Base-by-base conservation (phyloP, 2,113 vertebrate species). In the Daubentonia madagascariensis region DNA sequence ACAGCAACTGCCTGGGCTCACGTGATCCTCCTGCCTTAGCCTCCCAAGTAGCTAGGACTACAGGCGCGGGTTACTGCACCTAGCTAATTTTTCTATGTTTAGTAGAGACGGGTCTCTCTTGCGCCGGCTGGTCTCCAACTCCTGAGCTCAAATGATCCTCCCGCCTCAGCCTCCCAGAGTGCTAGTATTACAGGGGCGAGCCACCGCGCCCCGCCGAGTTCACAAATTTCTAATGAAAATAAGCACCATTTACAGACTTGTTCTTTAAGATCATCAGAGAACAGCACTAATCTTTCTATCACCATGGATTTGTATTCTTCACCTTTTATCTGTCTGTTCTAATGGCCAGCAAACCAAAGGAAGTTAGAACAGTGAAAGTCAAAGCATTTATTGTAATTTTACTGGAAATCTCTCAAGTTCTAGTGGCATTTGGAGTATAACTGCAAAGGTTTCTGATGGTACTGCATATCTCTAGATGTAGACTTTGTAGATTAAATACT, bases 331-430 rank as follows among this genome's bases (percentile, higher is more conserved):
- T 99, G 96, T 98, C 98, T 90, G 72, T 99, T 67, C 92, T 99
- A 8, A 98, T 99, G 75, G 80, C 97, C 43, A 97, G 95, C 97
- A 98, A 98, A 63, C 97, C 97, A 52, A 78, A 96, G 43, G 96
- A 89, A n/a, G n/a, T 98, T 97, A 98, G 63, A 54, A 95, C 98
- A 95, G 98, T 99, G 80, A 98, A 98, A 94, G 96, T 99, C 73
- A 99, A 99, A 98, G 99, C 99, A 92, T 99, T 99, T 98, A 99
- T 99, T 93, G 99, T 99, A 84, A 99, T 99, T n/a, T 99, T 99
- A 16, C 99, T 85, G 99, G 99, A 96, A 99, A 99, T 97, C 99
- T 99, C n/a, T 99, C 98, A 96, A 99, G 97, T 97, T 99, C 23
- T 85, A 98, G 98, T 63, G 99, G 99, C 0, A 92, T 94, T 48